Base-by-base conservation (phyloP, 2,113 vertebrate species). In the Accipiter cooperii region DNA sequence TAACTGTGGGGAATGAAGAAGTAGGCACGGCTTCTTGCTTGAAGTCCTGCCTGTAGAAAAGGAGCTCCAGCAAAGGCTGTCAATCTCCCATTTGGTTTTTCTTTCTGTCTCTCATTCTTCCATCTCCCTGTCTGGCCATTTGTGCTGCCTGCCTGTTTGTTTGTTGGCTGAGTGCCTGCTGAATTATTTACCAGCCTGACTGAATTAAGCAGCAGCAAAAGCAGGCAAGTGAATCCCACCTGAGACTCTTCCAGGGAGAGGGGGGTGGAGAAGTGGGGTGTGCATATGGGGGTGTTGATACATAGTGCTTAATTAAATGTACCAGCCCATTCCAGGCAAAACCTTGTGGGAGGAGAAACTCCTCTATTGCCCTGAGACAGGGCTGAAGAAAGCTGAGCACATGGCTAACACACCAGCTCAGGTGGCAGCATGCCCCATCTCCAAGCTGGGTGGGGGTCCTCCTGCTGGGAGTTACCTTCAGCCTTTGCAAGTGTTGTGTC, bases 111-210 rank as follows among this genome's bases (percentile, higher is more conserved):
- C 40, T 90, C 64, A 31, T 77, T 79, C 40, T 84, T 93, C 70
- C 10, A 61, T 89, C 76, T 93, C 64, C 13, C 28, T 89, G 47
- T 74, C 84, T 87, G 84, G 68, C 60, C 85, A 88, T 94, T 92
- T 91, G 51, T 96, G 87, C 87, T 96, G 87, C 89, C 70, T 96
- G 90, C 89, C 82, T 93, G 88, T 95, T 90, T 95, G 90, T 94
- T 96, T 93, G 93, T 96, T 96, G 94, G 92, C 93, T 95, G 96
- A 93, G 82, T 87, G 87, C 91, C 93, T 96, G 81, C 81, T 97
- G 95, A 97, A 97, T 97, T 95, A 97, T 97, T 97, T 95, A 97
- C 94, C 63, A 94, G 87, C 71, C 75, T 94, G 84, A 76, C 87
- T 97, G 96, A 97, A 96, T 93, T 97, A 97, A 97, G 89, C 58